These are phyloP conservation scores for Himalopsyche tibetana DNA, from an alignment of 2,888 invertebrate species.

Conservation along the genomic window DNA sequence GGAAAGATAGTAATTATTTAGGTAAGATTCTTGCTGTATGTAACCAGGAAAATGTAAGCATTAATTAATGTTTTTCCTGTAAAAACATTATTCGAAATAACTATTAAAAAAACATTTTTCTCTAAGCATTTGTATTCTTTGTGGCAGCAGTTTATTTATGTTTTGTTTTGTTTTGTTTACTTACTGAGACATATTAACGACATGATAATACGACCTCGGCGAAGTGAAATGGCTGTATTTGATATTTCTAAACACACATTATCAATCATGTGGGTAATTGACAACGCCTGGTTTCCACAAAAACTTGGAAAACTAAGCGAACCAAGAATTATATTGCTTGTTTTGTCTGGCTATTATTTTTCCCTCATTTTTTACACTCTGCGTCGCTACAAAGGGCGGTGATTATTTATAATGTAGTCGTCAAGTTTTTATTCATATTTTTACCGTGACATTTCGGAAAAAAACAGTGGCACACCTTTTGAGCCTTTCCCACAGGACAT, in stretches of 20 bases:
- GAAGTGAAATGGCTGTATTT: neutral
- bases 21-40: too few species aligned
- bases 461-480: neutral
- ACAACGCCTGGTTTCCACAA: neutral
- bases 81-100: too few species aligned
- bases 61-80: too few species aligned
- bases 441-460: neutral
- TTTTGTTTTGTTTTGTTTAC: neutral
- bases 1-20: too few species aligned
- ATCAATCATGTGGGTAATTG: neutral
- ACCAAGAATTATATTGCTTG: conserved; percentile 13
- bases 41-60: too few species aligned
- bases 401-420: conserved; percentile 20
- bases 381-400: neutral
- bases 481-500: too few species aligned
- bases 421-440: conserved; percentile 24
- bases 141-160: neutral
- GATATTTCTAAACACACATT: conserved; percentile 20
- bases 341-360: conserved; percentile 14
- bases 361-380: neutral
- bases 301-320: conserved; percentile 1
- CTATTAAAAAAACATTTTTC: too few species aligned
- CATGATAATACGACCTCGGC: conserved; percentile 6
- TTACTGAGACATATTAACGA: neutral
- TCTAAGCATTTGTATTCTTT: too few species aligned